Conservation (phyloP, 92 coral and sea anemone genomes). For the Actinernus sp. region DNA sequence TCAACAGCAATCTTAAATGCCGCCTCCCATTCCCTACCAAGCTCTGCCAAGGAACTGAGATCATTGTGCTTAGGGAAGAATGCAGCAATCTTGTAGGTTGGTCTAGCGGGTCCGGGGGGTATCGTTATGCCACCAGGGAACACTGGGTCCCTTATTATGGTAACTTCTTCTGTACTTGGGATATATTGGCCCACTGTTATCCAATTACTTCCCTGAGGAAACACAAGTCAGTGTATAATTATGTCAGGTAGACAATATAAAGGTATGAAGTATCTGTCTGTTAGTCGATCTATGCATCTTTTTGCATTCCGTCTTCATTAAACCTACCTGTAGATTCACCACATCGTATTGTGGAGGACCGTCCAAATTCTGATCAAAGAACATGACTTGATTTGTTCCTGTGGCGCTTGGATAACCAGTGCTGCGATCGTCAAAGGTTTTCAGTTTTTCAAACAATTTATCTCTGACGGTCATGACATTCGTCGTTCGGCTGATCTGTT, state of each 20-base stretch:
- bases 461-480: slow-evolving; percentile 83
- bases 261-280: too few relatives aligned
- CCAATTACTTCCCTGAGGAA: slow-evolving; percentile 96
- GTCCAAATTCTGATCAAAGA: slow-evolving; percentile 80
- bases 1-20: slow-evolving; percentile 94
- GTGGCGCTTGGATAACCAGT: slow-evolving; percentile 94
- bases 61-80: slow-evolving; percentile 87
- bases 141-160: slow-evolving; percentile 81
- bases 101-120: slow-evolving; percentile 86
- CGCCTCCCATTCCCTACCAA: slow-evolving; percentile 96
- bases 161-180: slow-evolving; percentile 70
- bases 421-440: slow-evolving; percentile 64
- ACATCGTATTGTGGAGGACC: slow-evolving; percentile 94
- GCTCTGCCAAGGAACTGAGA: slow-evolving; percentile 79
- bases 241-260: too few relatives aligned
- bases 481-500: slow-evolving; percentile 87
- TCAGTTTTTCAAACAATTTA: slow-evolving; percentile 83
- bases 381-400: slow-evolving; percentile 89
- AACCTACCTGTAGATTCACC: slow-evolving; percentile 92
- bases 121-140: slow-evolving; percentile 97
- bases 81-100: slow-evolving; percentile 98
- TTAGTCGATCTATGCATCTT: not conserved
- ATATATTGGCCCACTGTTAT: slow-evolving; percentile 90
- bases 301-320: not conserved
- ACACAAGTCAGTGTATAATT: too few relatives aligned